phyloP scores from a whole-genome alignment of 1,140 invertebrate genomes.

The Cylas formicarius region DNA sequence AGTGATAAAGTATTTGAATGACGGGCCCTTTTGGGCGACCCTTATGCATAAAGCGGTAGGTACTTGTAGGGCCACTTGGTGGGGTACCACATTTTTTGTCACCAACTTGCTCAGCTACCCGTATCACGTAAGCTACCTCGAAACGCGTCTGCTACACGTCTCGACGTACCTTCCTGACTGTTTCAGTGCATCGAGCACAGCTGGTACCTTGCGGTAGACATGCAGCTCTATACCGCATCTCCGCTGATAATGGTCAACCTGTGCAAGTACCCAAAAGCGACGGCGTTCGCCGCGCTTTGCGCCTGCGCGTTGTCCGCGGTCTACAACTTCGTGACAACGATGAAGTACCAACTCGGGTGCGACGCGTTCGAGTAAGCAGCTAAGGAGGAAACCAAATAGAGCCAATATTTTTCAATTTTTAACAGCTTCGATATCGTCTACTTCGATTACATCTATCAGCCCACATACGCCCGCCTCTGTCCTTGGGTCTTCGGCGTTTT shows the following conservation, averaged over 20 bases:
- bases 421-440: too few relatives aligned
- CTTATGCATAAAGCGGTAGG: constrained; percentile 6
- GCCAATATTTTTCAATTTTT: background rate
- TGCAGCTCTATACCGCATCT: constrained; percentile 17
- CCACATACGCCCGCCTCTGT: constrained; percentile 8
- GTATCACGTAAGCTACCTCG: constrained; percentile 16
- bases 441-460: background rate
- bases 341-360: constrained; percentile 1
- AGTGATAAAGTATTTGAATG: constrained; percentile 24
- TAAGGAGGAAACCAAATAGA: background rate
- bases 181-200: constrained; percentile 17
- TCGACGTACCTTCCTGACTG: background rate
- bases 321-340: constrained; percentile 5
- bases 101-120: constrained; percentile 19
- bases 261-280: constrained; percentile 11
- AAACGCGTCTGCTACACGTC: background rate
- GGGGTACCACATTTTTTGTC: constrained; percentile 18
- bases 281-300: background rate
- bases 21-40: constrained; percentile 27
- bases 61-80: constrained; percentile 17
- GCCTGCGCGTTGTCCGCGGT: constrained; percentile 1
- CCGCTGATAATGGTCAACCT: constrained; percentile 14
- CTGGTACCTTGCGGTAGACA: constrained; percentile 24
- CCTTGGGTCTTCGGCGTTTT: constrained; percentile 11
- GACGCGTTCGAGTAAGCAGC: constrained; percentile 8